Evolutionary conservation across 92 coral and sea anemone genomes (phyloP), one percentile per base, ranked within the genome.

Genomic region (Phymanthus crucifer): DNA sequence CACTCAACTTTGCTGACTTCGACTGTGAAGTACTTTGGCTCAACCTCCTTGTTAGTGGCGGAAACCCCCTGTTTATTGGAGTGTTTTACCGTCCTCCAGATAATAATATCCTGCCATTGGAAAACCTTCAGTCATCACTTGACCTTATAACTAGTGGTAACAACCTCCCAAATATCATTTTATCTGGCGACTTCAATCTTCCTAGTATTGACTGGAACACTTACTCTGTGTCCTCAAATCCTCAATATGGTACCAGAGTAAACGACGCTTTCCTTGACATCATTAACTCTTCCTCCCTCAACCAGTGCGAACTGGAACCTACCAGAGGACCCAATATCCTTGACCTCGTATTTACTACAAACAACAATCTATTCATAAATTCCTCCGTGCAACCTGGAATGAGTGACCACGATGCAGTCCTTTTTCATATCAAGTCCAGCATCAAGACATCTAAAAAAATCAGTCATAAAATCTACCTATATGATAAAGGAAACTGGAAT

Each of bases 41-140:
- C 45, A 83, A 82, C 46, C 14, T 74, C 40, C 67, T 74, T 54
- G 76, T 72, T 38, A 29, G 74, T 32, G 80, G 84, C 43, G 72
- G 66, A 68, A 83, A 67, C 46, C 87, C 81, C 34, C 31, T 83
- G 68, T 83, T 21, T 34, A 77, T 82, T 40, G 70, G 73, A 64
- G 46, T 80, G 35, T 38, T 74, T 45, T 83, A 83, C 76, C 69
- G 87, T 66, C 82, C 67, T 52, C 76, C 87, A 56, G 87, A 75
- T 48, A 66, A 32, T 47, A 45, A 47, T 14, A 74, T 52, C 70
- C 40, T 69, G 58, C 79, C 81, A 16, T 52, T 52, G 61, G 61
- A 52, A 24, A 65, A 66, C 31, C 27, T 83, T 31, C 46, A 45
- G 73, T 66, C 82, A 61, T 40, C 23, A 66, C 32, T 66, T 19